Base-by-base conservation (phyloP, 1,140 invertebrate genomes). In the Carcinoscorpius rotundicauda region DNA sequence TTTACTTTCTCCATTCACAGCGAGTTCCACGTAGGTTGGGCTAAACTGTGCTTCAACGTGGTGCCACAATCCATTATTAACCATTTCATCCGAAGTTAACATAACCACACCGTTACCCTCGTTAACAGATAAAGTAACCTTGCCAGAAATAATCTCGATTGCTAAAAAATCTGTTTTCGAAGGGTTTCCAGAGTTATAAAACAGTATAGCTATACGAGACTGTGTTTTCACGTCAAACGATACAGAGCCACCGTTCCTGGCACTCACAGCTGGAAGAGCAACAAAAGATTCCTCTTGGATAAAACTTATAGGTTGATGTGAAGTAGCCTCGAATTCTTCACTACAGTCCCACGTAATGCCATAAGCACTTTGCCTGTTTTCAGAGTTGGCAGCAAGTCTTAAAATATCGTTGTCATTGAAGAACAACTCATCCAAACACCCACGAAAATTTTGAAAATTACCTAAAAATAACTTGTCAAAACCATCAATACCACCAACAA, bases 41-140 rank as follows among this genome's bases (percentile, higher is more conserved):
- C 82, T 82, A 68, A 89, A 84, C 59, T 81, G 80, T 9, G 87
- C 73, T 55, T 79, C 73, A 6, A 91, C 73, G 52, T 84, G 83
- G 75, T 96, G 93, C 93, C 93, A 96, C 64, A 84, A 82, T 49
- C 90, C 90, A 77, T 94, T 88, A 60, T 84, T 84, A 6, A 95
- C 79, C 52, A 78, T 74, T 74, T 78, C 68, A 74, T 84, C 70
- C 75, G 82, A 75, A 77, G 78, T 78, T 55, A 88, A 75, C 72
- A 81, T 82, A 58, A 81, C 81, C 51, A 79, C 81, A 52, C 79
- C 84, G 66, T 81, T 82, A n/a, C 84, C 87, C 74, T 85, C 86
- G 76, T 89, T 85, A 71, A 89, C 81, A 55, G 85, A 79, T 51
- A 87, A 73, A 63, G 82, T 81, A 8, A 88, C 71, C 69, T 80